phyloP scores from a whole-genome alignment of 1,140 invertebrate species.

The Caenorhabditis remanei region DNA sequence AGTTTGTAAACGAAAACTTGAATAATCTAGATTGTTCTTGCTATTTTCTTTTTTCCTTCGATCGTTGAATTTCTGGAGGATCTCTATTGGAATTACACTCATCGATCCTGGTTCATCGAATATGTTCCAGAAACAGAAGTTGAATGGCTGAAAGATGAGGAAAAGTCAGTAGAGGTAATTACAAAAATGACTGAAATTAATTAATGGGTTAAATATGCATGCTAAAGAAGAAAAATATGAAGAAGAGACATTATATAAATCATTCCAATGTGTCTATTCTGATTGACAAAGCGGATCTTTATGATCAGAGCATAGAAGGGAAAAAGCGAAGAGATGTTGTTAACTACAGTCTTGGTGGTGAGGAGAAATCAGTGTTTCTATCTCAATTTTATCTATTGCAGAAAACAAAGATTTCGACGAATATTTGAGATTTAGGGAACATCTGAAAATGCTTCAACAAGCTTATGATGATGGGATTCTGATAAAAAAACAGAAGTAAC shows the following conservation, averaged over 20 bases:
- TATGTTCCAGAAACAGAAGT: background rate
- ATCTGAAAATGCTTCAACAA: slow-evolving; percentile 20
- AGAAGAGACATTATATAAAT: background rate
- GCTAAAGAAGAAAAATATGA: too few species aligned
- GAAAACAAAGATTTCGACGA: background rate
- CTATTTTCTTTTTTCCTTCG: slow-evolving; percentile 37
- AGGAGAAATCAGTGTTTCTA: background rate
- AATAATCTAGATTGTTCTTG: background rate
- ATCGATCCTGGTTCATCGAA: slow-evolving; percentile 30
- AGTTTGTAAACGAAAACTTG: background rate
- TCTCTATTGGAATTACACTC: slow-evolving; percentile 16
- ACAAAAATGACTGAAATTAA: too few species aligned
- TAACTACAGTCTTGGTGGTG: background rate
- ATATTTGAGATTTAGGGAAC: slow-evolving; percentile 21
- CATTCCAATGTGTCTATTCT: slow-evolving; percentile 19
- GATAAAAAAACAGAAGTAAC: slow-evolving; percentile 14
- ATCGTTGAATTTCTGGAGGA: slow-evolving; percentile 32
- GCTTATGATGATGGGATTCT: background rate
- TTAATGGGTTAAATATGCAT: too few species aligned
- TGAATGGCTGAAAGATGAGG: background rate
- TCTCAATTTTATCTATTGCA: background rate
- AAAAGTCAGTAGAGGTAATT: background rate
- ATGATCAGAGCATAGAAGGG: background rate
- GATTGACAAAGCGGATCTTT: slow-evolving; percentile 35
- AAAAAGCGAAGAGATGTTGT: background rate